Evolutionary conservation across 2,888 invertebrate genomes (phyloP), one percentile per base, ranked within the genome.

Genomic region (Drosophila lutescens): DNA sequence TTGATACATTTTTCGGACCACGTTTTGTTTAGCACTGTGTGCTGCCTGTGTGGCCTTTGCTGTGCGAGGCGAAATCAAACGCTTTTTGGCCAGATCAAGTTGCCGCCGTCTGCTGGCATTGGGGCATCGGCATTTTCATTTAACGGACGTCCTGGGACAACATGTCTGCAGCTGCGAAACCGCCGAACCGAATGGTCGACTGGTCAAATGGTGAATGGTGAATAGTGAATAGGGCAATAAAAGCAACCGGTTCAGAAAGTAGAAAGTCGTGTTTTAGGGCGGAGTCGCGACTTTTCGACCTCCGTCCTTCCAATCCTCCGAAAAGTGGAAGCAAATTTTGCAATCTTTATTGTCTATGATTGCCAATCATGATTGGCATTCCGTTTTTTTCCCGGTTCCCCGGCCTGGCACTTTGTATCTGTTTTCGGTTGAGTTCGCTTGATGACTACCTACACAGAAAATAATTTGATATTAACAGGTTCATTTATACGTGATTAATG

Each of bases 61-160:
- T 10, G n/a, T 46, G 8, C 57, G 71, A 26, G 61, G 67, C 57
- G 59, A 70, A 80, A 75, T 71, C 73, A 68, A 75, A 73, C 75
- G 70, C 61, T 60, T 76, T 66, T 71, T 74, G 72, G 51, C 32
- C 73, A 73, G 70, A 78, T 80, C 78, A 73, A 78, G 61, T 73
- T 46, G 60, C 44, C 56, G 38, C 23, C 20, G 26, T 26, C 56
- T 54, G 44, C 60, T 61, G 54, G 41, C 41, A 30, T 30, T 30
- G 30, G 30, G 30, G 30, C 59, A 66, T 74, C 51, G 67, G 80
- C 66, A 80, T 83, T 80, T 79, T 67, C 72, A 75, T 75, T 77
- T 59, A 60, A 54, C 57, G 36, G 59, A 49, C 32, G 49, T 73
- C 69, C 54, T 60, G 67, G 72, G 60, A 47, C 62, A 61, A 60